Percentiles rank a stretch among this genome's conserved stretches.
phyloP scores from a whole-genome alignment of 2,888 invertebrate species.

The Theretra japonica region DNA sequence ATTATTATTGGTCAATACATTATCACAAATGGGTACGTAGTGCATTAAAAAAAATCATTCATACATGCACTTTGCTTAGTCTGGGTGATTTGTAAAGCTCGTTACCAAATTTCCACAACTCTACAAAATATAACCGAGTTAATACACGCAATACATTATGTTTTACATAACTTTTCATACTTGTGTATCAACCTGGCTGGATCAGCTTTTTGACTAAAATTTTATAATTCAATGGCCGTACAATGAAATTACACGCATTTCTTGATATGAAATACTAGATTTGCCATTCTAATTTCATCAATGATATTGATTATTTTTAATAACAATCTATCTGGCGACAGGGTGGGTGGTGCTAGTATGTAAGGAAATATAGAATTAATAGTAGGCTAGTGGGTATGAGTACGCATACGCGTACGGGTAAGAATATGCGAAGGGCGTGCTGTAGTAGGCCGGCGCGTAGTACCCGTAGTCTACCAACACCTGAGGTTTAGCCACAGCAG shows the following conservation, averaged over 20 bases:
- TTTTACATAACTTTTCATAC: no score
- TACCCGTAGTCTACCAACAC: slow-evolving; percentile 72
- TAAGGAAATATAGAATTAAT: slow-evolving; percentile 43
- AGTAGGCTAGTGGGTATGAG: slow-evolving; percentile 70
- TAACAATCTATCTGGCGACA: no score
- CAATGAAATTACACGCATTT: no score
- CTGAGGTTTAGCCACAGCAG: slow-evolving; percentile 74
- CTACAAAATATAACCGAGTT: background rate
- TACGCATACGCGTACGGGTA: slow-evolving; percentile 77
- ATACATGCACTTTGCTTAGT: background rate
- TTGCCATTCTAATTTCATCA: background rate
- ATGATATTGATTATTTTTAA: background rate
- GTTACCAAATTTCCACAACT: background rate
- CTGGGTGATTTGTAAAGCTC: background rate
- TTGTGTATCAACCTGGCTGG: no score
- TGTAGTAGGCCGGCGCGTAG: slow-evolving; percentile 71
- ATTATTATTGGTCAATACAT: slow-evolving; percentile 6
- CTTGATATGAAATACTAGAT: background rate
- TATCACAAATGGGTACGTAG: background rate
- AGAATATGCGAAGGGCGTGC: slow-evolving; percentile 67
- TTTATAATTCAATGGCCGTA: no score
- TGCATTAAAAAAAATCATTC: background rate
- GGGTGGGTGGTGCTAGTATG: background rate
- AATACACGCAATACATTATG: no score
- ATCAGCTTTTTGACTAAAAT: no score